Percentiles rank a stretch among this genome's conserved stretches.
phyloP scores from a whole-genome alignment of 2,888 invertebrate species.

The Cancer borealis region DNA sequence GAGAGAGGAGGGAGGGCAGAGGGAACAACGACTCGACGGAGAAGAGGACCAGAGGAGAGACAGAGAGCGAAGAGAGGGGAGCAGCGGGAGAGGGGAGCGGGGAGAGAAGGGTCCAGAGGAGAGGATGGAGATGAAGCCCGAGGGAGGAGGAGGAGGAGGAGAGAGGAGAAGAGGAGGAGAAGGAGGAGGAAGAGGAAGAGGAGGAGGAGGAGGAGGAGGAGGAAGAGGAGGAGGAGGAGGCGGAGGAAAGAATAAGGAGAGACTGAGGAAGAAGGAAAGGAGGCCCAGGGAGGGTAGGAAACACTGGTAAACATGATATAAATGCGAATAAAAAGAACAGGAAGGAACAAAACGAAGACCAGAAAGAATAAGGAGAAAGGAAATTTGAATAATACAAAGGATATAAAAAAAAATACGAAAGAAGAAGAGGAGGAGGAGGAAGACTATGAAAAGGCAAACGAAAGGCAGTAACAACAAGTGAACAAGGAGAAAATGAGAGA shows the following conservation, averaged over 20 bases:
- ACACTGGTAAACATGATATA: neutral
- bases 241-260: conserved; percentile 27
- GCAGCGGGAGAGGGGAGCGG: neutral
- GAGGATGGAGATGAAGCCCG: neutral
- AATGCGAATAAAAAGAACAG: neutral
- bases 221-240: neutral
- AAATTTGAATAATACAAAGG: neutral
- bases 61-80: neutral
- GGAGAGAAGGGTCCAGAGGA: neutral
- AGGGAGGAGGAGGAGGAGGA: neutral
- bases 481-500: neutral
- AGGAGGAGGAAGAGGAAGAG: neutral
- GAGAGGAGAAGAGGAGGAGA: neutral
- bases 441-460: neutral
- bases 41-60: neutral
- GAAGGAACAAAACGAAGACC: neutral
- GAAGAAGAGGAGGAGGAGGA: neutral
- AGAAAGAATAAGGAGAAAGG: neutral
- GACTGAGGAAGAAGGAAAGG: neutral
- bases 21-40: neutral
- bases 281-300: neutral
- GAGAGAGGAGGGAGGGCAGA: neutral
- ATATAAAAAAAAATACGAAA: neutral
- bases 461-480: neutral
- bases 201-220: neutral